Evolutionary conservation across 1,140 invertebrate genomes (phyloP).

Genomic region (Globodera ellingtonae): DNA sequence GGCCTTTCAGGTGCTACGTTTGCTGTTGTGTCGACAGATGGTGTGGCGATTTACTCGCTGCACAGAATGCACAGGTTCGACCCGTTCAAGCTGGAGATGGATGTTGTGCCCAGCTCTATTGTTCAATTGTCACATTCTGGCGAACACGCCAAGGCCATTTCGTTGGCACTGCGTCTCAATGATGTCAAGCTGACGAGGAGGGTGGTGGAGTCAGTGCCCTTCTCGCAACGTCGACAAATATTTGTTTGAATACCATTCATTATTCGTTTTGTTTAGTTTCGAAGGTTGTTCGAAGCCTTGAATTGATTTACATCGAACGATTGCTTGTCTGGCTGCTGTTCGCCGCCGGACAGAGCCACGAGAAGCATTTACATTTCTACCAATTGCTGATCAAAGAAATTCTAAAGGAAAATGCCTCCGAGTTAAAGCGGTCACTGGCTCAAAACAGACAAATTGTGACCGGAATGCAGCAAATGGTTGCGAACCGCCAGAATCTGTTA

Average conservation of each 20-base stretch:
- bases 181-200: conserved; percentile 36
- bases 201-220: conserved; percentile 37
- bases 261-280: conserved; percentile 29
- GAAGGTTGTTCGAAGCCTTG: conserved; percentile 24
- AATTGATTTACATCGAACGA: conserved; percentile 35
- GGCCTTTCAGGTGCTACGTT: conserved; percentile 37
- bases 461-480: conserved; percentile 38
- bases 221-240: conserved; percentile 35
- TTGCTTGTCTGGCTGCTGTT: conserved; percentile 31
- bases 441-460: conserved; percentile 28
- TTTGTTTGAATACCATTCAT: not conserved
- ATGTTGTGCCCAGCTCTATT: conserved; percentile 35
- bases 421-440: conserved; percentile 32
- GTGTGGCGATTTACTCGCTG: conserved; percentile 47
- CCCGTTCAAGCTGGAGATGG: conserved; percentile 40
- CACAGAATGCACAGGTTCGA: conserved; percentile 41
- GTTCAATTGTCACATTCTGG: conserved; percentile 22
- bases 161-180: conserved; percentile 40
- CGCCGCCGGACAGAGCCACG: not conserved
- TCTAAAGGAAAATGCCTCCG: conserved; percentile 22
- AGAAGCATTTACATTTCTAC: conserved; percentile 40
- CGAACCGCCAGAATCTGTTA: conserved; percentile 29
- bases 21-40: conserved; percentile 53
- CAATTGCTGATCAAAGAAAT: conserved; percentile 38
- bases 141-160: conserved; percentile 47